phyloP scores from a whole-genome alignment of 2,888 invertebrate species.

The Cremastinae sp. region DNA sequence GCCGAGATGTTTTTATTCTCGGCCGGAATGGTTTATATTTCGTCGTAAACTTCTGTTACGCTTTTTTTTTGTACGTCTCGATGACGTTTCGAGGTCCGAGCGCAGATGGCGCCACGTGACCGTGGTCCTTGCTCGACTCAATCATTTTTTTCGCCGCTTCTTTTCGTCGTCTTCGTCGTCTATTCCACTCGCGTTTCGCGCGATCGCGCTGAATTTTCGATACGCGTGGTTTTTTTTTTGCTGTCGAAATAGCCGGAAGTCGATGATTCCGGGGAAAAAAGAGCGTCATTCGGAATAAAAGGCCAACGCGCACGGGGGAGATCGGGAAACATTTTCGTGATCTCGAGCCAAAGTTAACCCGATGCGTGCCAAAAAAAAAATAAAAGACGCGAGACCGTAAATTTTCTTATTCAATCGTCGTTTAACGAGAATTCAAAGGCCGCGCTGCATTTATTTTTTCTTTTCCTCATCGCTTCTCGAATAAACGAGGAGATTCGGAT shows the following conservation, averaged over 20 bases:
- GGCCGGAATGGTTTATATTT: neutral
- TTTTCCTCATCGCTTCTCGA: too few species aligned
- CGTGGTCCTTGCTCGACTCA: slow-evolving; percentile 21
- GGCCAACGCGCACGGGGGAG: too few species aligned
- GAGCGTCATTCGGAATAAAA: neutral
- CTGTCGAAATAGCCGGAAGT: slow-evolving; percentile 15
- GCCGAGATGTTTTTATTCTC: neutral
- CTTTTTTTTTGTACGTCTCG: neutral
- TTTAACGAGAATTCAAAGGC: too few species aligned
- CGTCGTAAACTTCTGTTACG: neutral
- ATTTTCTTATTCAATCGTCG: too few species aligned
- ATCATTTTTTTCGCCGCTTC: slow-evolving; percentile 3
- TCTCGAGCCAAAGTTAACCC: too few species aligned
- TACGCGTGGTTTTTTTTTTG: neutral
- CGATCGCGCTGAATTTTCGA: too few species aligned
- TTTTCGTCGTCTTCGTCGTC: too few species aligned
- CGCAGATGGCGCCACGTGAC: slow-evolving; percentile 13
- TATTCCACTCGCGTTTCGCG: too few species aligned
- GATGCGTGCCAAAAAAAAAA: too few species aligned
- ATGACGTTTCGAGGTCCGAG: slow-evolving; percentile 28
- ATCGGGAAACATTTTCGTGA: too few species aligned
- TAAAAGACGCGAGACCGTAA: too few species aligned
- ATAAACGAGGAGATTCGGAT: neutral
- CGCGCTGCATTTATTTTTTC: too few species aligned
- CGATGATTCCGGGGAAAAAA: slow-evolving; percentile 7